Conservation (phyloP, 1,140 invertebrate species). For the Alviniconcha marisindica region DNA sequence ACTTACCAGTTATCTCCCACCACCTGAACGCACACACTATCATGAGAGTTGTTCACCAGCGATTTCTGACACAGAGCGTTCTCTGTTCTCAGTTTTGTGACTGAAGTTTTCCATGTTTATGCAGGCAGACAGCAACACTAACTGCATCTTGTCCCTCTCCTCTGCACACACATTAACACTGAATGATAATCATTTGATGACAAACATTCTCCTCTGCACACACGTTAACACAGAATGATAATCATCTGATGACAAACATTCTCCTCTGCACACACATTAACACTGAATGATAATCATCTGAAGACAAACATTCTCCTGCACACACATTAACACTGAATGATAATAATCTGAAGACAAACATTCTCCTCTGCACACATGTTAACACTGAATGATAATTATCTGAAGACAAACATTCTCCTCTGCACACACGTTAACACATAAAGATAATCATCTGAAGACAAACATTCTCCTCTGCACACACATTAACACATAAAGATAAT, state of each 20-base stretch:
- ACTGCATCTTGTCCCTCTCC: background rate
- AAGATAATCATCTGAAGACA: too few relatives aligned
- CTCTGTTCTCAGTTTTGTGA: background rate
- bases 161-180: constrained; percentile 11
- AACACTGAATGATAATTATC: too few relatives aligned
- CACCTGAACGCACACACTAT: background rate
- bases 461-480: too few relatives aligned
- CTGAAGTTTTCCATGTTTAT: background rate
- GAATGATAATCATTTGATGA: background rate
- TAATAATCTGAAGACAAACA: too few relatives aligned
- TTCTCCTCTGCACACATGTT: too few relatives aligned
- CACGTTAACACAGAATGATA: background rate
- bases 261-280: background rate
- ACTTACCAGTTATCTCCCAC: constrained; percentile 3
- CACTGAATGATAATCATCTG: too few relatives aligned
- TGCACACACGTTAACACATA: too few relatives aligned
- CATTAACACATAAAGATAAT: too few relatives aligned
- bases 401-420: too few relatives aligned
- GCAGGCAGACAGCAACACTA: background rate
- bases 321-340: too few relatives aligned
- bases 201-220: background rate
- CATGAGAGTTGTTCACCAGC: background rate
- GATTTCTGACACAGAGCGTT: background rate
- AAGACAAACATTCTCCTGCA: too few relatives aligned
- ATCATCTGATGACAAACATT: background rate